Percentiles rank a stretch among this genome's conserved stretches.
Conservation (phyloP, 2,797 vertebrate genomes). For the Peromyscus melanophrys region DNA sequence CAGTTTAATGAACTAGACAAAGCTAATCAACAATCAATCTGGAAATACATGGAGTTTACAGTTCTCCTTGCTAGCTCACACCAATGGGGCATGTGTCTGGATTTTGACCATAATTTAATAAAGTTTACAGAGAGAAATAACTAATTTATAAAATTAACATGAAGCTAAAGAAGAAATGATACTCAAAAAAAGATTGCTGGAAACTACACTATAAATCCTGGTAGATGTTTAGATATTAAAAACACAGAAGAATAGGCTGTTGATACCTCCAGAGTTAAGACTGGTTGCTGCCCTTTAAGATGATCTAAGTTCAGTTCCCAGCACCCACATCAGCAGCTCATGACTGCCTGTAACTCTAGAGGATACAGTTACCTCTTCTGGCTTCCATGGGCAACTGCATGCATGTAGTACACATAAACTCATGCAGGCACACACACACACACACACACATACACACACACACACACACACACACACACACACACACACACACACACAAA, state of each 20-base stretch:
- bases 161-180: background rate
- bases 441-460: background rate
- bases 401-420: background rate
- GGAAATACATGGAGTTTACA: slow-evolving; percentile 28
- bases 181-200: slow-evolving; percentile 12
- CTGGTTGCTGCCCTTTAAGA: background rate
- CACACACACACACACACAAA: too few relatives aligned
- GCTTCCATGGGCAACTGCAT: too few relatives aligned
- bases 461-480: background rate
- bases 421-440: background rate
- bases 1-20: slow-evolving; percentile 38
- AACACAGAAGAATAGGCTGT: background rate
- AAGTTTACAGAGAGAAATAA: slow-evolving; percentile 13
- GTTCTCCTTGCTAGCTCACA: background rate
- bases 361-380: background rate
- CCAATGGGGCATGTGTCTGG: background rate
- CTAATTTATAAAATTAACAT: slow-evolving; percentile 26
- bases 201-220: slow-evolving; percentile 16
- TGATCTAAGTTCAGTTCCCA: background rate
- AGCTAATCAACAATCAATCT: slow-evolving; percentile 32
- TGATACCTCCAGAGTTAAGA: background rate
- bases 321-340: background rate
- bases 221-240: slow-evolving; percentile 2
- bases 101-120: slow-evolving; percentile 37
- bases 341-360: background rate